Evolutionary conservation across 1,140 invertebrate species (phyloP).

Genomic region (Meloidogyne floridensis): DNA sequence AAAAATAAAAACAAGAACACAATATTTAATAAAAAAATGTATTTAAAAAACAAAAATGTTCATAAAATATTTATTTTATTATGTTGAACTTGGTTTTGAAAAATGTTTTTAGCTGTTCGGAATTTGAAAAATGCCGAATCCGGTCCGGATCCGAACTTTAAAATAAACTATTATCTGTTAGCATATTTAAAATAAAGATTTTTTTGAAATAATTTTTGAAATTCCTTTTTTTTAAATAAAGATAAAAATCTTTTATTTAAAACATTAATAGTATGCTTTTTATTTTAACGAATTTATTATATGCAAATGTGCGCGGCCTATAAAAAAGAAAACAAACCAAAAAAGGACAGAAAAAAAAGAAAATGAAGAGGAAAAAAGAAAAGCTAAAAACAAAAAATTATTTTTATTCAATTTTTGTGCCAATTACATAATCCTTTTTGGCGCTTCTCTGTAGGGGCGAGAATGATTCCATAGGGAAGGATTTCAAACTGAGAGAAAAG

Average conservation of each 20-base stretch:
- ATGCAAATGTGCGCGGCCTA: slow-evolving; percentile 19
- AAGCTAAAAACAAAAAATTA: background rate
- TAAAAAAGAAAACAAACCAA: background rate
- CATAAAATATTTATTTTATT: too few species aligned
- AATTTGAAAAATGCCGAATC: too few species aligned
- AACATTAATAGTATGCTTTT: too few species aligned
- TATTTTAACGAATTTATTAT: background rate
- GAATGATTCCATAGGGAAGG: background rate
- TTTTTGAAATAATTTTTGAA: too few species aligned
- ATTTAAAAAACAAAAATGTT: too few species aligned
- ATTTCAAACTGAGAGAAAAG: slow-evolving; percentile 9
- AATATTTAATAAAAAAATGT: too few species aligned
- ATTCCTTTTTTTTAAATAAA: background rate
- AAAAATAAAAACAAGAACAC: too few species aligned
- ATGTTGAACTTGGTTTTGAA: too few species aligned
- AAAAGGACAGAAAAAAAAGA: background rate
- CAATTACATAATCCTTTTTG: slow-evolving; percentile 35
- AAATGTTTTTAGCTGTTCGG: too few species aligned
- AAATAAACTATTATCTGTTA: too few species aligned
- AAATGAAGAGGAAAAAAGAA: background rate
- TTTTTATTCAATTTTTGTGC: background rate
- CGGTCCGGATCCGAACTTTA: too few species aligned
- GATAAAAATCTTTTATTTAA: background rate
- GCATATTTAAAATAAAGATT: too few species aligned
- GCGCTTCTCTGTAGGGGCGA: slow-evolving; percentile 9